Base-by-base conservation (phyloP, 2,888 invertebrate species). In the Thymelicus sylvestris region DNA sequence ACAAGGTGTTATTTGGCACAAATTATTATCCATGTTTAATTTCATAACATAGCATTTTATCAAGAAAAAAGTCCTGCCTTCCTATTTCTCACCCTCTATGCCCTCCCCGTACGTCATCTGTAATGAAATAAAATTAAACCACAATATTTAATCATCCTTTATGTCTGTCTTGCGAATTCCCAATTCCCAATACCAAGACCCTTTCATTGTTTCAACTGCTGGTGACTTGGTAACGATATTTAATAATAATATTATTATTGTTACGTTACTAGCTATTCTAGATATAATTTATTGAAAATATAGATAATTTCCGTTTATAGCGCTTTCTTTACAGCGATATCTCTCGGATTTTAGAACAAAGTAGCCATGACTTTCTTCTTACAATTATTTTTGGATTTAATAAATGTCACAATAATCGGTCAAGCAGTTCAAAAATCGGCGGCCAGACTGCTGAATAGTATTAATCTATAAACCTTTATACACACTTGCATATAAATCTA, bases 41-140 rank as follows among this genome's bases (percentile, higher is more conserved):
- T 31, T 31, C 3, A 31, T 5, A 31, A 31, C 3, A 31, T 2
- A 31, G 3, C 31, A 31, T 31, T n/a, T 7, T 50, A 15, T 7
- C n/a, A 50, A 15, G 13, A 12, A 7, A 12, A 12, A 15, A n/a
- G n/a, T 50, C n/a, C n/a, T 50, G 15, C 15, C 50, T 50, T 12
- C 50, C 50, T 50, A 15, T 50, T 50, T 6, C 15, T 50, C 15
- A 31, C 64, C 50, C 65, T 50, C 31, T 39, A 15, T 38, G 15
- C 15, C 57, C 38, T 15, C 41, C 48, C 39, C n/a, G 41, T 59
- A 70, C 65, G 62, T 70, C 60, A 70, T 65, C 63, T 41, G 15
- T 65, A 70, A 70, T 70, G 59, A 65, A 70, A 70, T 70, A 70
- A 65, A 60, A 65, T 69, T 69, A 69, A 65, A 64, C 64, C 69